phyloP scores from a whole-genome alignment of 2,888 invertebrate genomes.

The Drosophila nr. perissopoda region DNA sequence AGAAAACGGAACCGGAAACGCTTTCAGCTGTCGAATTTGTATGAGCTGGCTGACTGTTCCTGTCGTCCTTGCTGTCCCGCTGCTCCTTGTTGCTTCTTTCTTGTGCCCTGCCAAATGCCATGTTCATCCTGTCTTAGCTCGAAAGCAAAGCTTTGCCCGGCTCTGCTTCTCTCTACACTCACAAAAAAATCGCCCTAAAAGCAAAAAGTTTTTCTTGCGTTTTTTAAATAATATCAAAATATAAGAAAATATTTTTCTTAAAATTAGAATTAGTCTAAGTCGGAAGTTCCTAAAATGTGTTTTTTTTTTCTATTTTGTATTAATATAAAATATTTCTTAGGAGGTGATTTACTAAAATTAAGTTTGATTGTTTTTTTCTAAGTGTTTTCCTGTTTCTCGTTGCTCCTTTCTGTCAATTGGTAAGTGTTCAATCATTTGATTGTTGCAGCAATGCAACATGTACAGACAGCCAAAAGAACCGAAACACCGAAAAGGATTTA shows the following conservation, averaged over 20 bases:
- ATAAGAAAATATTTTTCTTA: background rate
- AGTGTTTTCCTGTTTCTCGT: background rate
- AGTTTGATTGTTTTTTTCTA: background rate
- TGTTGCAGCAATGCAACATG: conserved; percentile 71
- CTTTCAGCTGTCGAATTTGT: conserved; percentile 81
- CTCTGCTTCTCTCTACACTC: background rate
- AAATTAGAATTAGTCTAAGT: background rate
- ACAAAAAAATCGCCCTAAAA: background rate
- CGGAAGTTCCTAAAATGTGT: background rate
- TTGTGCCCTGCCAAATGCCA: conserved; percentile 27
- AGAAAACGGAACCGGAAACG: conserved; percentile 82
- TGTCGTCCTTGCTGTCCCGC: conserved; percentile 5
- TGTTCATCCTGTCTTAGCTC: conserved; percentile 62
- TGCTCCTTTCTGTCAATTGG: conserved; percentile 19
- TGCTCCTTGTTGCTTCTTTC: background rate
- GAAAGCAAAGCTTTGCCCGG: conserved; percentile 34
- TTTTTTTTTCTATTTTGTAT: background rate
- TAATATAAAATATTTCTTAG: background rate
- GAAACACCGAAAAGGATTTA: conserved; percentile 82
- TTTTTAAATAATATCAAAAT: background rate
- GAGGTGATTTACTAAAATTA: background rate
- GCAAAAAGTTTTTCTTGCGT: too few relatives aligned
- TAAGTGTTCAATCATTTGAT: conserved; percentile 81
- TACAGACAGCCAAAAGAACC: conserved; percentile 33
- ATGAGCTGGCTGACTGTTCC: conserved; percentile 56